These are phyloP conservation scores for Pristionchus entomophagus DNA, from an alignment of 2,888 invertebrate species.

Conservation along the genomic window DNA sequence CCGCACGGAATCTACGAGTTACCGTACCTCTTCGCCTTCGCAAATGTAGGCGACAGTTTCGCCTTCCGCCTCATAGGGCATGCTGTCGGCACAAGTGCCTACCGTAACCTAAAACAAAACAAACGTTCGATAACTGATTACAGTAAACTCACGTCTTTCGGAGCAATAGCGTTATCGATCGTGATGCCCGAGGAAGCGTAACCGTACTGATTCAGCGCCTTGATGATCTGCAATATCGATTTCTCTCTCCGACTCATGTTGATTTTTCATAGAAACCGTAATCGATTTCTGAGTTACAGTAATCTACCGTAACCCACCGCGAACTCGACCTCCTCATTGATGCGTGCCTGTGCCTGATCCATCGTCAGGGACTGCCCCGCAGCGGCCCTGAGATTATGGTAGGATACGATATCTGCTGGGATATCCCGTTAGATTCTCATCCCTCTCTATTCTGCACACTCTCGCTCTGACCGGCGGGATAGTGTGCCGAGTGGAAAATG, in stretches of 20 bases:
- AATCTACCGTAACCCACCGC: slow-evolving; percentile 36
- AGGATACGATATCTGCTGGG: too few relatives aligned
- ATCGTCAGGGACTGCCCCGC: background rate
- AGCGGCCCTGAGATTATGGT: background rate
- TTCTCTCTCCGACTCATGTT: too few relatives aligned
- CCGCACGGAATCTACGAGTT: background rate
- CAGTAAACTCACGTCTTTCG: slow-evolving; percentile 24
- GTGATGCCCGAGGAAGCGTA: slow-evolving; percentile 5
- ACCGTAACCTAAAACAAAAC: background rate
- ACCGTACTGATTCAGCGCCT: slow-evolving; percentile 33
- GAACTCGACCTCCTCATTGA: slow-evolving; percentile 32
- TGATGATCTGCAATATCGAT: slow-evolving; percentile 36
- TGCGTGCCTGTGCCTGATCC: slow-evolving; percentile 17
- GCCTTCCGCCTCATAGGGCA: background rate
- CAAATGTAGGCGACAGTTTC: background rate
- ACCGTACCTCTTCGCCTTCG: slow-evolving; percentile 9
- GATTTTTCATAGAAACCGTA: background rate
- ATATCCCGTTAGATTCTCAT: too few relatives aligned
- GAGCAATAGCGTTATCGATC: slow-evolving; percentile 6
- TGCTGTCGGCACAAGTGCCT: background rate
- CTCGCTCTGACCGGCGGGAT: too few relatives aligned
- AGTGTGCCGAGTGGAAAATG: too few relatives aligned
- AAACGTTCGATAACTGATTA: background rate
- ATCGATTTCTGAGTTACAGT: too few relatives aligned
- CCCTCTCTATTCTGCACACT: too few relatives aligned